Evolutionary conservation across 2,113 vertebrate species (phyloP), one percentile per base, ranked within the genome.

Genomic region (Phalacrocorax brasilianus): DNA sequence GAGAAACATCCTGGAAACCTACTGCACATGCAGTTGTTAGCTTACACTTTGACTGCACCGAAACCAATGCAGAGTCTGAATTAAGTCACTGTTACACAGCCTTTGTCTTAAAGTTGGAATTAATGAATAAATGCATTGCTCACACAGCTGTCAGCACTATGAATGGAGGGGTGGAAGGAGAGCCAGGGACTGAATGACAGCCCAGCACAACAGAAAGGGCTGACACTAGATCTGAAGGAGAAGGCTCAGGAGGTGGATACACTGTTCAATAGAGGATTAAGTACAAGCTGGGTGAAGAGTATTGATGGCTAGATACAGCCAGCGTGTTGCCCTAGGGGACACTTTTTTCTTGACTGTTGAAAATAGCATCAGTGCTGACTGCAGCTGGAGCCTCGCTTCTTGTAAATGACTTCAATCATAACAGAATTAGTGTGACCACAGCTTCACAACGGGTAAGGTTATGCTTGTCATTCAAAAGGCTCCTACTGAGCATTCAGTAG

Each of bases 351-450:
- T 89, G 56, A 27, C 86, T 89, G 74, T 95, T 94, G 91, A 97
- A 95, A 97, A 97, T 93, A 96, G 92, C 85, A 86, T 89, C 92
- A 70, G 89, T 75, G 89, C 91, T 97, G 93, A 92, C 96, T 88
- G 97, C 95, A 96, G 94, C 96, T 97, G 74, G 63, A 94, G 76
- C 68, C 95, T 94, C 89, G 95, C 96, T 99, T 99, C 99, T 99
- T 98, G 98, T 99, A 99, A 99, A 98, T 98, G 97, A 96, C 94
- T 95, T 94, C 97, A 95, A 42, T 96, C 81, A 85, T 97, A 97
- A 94, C 97, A 96, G 97, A 94, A 97, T 98, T 98, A 98, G 97
- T 89, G 97, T 95, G 97, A 98, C 96, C 96, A 92, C 91, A 97
- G 93, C 96, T 93, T 97, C 92, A 38, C 97, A 52, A 59, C 4